Percentiles rank a stretch among this genome's conserved stretches.
Conservation (phyloP, 2,113 vertebrate species). For the Lagopus muta region DNA sequence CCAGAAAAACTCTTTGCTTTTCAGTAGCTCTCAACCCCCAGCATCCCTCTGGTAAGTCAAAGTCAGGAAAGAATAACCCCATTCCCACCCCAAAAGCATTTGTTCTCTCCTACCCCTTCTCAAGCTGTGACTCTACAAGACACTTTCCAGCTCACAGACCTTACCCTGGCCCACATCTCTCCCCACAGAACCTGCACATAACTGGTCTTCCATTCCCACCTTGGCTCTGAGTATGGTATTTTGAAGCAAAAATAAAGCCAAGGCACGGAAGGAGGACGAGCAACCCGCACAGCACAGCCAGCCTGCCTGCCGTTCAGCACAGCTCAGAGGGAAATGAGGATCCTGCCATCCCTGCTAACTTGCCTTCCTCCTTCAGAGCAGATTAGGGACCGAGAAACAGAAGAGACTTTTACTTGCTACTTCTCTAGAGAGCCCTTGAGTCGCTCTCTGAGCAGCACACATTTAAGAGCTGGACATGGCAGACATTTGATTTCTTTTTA, state of each 20-base stretch:
- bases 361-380: background rate
- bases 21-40: constrained; percentile 11
- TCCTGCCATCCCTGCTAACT: background rate
- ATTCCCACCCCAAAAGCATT: background rate
- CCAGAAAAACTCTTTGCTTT: constrained; percentile 13
- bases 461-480: background rate
- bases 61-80: background rate
- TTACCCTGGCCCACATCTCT: background rate
- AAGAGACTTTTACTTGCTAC: constrained; percentile 10
- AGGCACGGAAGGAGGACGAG: background rate
- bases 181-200: background rate
- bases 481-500: background rate
- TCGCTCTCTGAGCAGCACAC: background rate
- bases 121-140: background rate
- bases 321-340: fast-evolving
- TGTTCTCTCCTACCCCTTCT: background rate
- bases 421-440: constrained; percentile 35
- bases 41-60: background rate
- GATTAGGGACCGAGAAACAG: background rate
- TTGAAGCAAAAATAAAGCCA: background rate
- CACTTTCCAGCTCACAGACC: background rate
- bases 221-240: background rate
- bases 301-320: background rate
- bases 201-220: background rate
- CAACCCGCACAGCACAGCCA: background rate